A percentile compares a stretch with the other conserved stretches of the same genome.
These are phyloP conservation scores for Chlorospingus semifuscus DNA, from an alignment of 2,797 vertebrate genomes.

Conservation along the genomic window DNA sequence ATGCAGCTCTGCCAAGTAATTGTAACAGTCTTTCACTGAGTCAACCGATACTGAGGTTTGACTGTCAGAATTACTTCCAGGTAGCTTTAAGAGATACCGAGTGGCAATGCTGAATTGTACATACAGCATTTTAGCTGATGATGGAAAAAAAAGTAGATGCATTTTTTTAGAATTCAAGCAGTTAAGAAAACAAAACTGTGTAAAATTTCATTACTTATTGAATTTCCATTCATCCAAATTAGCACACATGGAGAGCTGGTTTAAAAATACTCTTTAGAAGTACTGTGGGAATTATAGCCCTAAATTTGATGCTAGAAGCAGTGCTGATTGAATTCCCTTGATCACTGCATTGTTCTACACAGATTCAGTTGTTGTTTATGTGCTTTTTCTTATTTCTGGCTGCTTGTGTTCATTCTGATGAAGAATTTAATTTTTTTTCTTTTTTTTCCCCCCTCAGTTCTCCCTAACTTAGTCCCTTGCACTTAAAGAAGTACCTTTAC, in stretches of 20 bases:
- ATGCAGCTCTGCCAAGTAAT: background rate
- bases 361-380: background rate
- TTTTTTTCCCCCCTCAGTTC: background rate
- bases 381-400: background rate
- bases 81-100: background rate
- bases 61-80: background rate
- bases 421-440: background rate
- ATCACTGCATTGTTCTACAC: background rate
- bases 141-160: background rate
- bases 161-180: background rate
- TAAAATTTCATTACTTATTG: background rate
- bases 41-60: background rate
- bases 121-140: background rate
- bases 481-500: background rate
- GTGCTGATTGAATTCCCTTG: background rate
- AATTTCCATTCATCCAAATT: background rate
- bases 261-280: background rate
- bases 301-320: background rate
- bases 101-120: fast-evolving
- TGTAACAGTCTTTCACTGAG: background rate
- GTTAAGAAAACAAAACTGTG: background rate
- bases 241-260: background rate
- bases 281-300: background rate
- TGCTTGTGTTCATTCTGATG: background rate
- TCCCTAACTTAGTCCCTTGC: background rate